Evolutionary conservation across 2,113 vertebrate genomes (phyloP), one percentile per base, ranked within the genome.

Genomic region (Suricata suricatta): DNA sequence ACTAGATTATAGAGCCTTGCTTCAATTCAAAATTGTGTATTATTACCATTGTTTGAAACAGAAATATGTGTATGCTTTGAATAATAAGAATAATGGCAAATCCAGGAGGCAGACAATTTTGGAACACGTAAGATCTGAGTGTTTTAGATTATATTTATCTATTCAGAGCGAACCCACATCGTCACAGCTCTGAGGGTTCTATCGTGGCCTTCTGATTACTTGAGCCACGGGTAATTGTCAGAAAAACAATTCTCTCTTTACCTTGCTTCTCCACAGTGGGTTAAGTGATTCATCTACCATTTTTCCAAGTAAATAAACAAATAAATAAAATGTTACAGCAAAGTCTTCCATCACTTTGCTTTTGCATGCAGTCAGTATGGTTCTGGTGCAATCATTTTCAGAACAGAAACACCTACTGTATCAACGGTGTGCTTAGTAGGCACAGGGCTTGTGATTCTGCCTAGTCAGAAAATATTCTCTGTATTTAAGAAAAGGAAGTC

Each of bases 401-500:
- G 95, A 97, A 97, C 84, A 96, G 97, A 98, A 95, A 52, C 95
- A 57, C 66, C 90, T 96, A 95, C 96, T 96, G 80, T 97, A 57
- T 97, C 97, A 96, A 54, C 80, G 91, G 72, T 96, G 88, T 96
- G 44, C 91, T 97, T 83, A 93, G 23, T 57, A 92, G 95, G 93
- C 66, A 4, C 77, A 87, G 83, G 93, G 27, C 14, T 94, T 98
- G 77, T 79, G 82, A 96, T 97, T 94, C 83, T 96, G 90, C 83
- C 82, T 31, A 91, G 88, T 66, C 83, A 97, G 97, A 97, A 98
- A 97, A 92, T 98, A 95, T 93, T 98, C 95, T 98, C 97, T 97
- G 88, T 95, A 52, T 97, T 98, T 97, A 97, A 96, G 98, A 98
- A 98, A 98, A 98, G 97, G 96, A 98, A 97, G 96, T 83, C 89